These are phyloP conservation scores for Sthenelais limicola DNA, from an alignment of 2,888 invertebrate genomes.

Conservation along the genomic window DNA sequence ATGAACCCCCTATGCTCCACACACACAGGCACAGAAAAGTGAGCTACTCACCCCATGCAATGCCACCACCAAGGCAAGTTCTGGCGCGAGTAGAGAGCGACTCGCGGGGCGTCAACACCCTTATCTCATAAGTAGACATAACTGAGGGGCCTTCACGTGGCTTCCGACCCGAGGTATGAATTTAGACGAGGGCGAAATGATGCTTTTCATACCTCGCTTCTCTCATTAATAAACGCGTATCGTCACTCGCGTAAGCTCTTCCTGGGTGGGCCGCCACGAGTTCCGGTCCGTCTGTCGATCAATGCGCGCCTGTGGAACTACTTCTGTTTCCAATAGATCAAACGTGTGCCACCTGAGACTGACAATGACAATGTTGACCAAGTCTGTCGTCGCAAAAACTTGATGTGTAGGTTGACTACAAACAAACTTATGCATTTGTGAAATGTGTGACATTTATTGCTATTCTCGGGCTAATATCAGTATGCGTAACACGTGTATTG, in stretches of 20 bases:
- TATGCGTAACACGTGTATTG: no score
- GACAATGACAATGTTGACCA: conserved; percentile 24
- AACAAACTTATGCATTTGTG: conserved; percentile 11
- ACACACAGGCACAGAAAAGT: no score
- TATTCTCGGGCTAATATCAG: no score
- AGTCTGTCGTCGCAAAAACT: conserved; percentile 1
- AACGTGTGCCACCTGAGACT: no score
- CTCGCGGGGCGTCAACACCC: conserved; percentile 35
- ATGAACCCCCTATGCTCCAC: no score
- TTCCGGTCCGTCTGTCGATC: conserved; percentile 10
- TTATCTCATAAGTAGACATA: background rate
- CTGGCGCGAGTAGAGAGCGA: no score
- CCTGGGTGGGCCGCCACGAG: conserved; percentile 1
- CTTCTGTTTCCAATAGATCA: no score
- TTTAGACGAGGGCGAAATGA: no score
- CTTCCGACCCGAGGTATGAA: no score
- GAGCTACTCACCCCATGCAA: no score
- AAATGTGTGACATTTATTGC: no score
- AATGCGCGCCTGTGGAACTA: background rate
- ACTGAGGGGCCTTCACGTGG: conserved; percentile 13
- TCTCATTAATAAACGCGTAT: conserved; percentile 29
- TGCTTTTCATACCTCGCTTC: conserved; percentile 29
- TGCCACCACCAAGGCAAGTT: no score
- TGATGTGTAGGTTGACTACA: conserved; percentile 18
- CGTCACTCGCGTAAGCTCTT: background rate